A percentile compares a stretch with the other conserved stretches of the same genome.
These are phyloP conservation scores for Bolinopsis microptera DNA, from an alignment of 37 sponge, comb jelly and placozoan genomes.

Conservation along the genomic window DNA sequence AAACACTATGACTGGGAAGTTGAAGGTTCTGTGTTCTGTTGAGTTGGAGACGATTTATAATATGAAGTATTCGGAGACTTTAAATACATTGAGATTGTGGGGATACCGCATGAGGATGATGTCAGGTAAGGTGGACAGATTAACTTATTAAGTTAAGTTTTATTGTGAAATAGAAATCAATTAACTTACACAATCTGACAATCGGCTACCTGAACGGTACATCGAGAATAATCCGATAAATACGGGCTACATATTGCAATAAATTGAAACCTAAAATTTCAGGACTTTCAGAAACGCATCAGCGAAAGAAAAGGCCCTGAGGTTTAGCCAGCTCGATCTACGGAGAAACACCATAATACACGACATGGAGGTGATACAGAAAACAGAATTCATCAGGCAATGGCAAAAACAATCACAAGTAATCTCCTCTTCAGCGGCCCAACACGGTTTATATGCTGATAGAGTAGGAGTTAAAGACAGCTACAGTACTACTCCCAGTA, in stretches of 20 bases:
- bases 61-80: neutral
- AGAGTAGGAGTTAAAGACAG: neutral
- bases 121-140: slow-evolving; percentile 36
- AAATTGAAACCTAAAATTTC: too few species aligned
- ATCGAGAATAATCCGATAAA: too few species aligned
- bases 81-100: neutral
- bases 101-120: neutral
- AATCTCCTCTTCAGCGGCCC: slow-evolving; percentile 10
- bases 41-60: slow-evolving; percentile 17
- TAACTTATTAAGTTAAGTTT: too few species aligned
- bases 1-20: neutral
- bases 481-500: neutral
- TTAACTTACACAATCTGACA: too few species aligned
- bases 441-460: neutral
- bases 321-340: neutral
- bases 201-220: too few species aligned
- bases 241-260: too few species aligned
- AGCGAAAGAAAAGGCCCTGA: neutral
- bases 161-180: too few species aligned
- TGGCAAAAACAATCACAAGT: slow-evolving; percentile 26
- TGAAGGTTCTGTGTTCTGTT: slow-evolving; percentile 2
- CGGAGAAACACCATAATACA: neutral
- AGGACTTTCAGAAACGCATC: neutral
- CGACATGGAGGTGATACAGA: slow-evolving; percentile 46
- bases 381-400: neutral